Percentiles rank a stretch among this genome's conserved stretches.
Conservation (phyloP, 2,888 invertebrate species). For the Leptopilina drosophilae region DNA sequence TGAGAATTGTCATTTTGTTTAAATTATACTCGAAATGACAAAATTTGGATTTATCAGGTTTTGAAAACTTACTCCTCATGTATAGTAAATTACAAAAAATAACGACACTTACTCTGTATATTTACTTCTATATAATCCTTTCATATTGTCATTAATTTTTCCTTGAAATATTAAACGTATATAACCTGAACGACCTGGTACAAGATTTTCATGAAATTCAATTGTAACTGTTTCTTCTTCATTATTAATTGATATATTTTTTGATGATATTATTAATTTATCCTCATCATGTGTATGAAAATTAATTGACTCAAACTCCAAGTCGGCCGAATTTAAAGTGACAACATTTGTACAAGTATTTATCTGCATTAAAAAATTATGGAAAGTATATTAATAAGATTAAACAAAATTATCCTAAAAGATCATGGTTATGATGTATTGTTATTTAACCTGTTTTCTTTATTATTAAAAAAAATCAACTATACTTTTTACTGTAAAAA, state of each 20-base stretch:
- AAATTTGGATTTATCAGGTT: too few relatives aligned
- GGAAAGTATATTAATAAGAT: too few relatives aligned
- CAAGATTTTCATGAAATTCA: constrained; percentile 81
- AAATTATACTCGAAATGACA: too few relatives aligned
- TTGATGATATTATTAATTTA: constrained; percentile 69
- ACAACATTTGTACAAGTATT: constrained; percentile 83
- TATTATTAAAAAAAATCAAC: too few relatives aligned
- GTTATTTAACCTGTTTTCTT: too few relatives aligned
- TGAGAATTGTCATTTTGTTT: too few relatives aligned
- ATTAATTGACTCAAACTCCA: constrained; percentile 83
- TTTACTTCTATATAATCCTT: constrained; percentile 96
- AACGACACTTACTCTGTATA: constrained; percentile 79
- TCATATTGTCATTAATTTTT: constrained; percentile 94
- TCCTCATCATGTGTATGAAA: constrained; percentile 79
- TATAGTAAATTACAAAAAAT: too few relatives aligned
- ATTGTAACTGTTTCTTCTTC: constrained; percentile 86
- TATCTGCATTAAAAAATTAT: constrained; percentile 77
- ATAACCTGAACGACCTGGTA: constrained; percentile 78
- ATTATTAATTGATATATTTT: constrained; percentile 72
- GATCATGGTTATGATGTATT: too few relatives aligned
- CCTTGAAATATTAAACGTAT: constrained; percentile 88
- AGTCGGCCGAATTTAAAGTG: constrained; percentile 87
- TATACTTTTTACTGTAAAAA: too few relatives aligned
- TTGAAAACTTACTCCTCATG: too few relatives aligned
- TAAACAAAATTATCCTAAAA: too few relatives aligned